Conservation (phyloP, 2,113 vertebrate species). For the Ovis canadensis region DNA sequence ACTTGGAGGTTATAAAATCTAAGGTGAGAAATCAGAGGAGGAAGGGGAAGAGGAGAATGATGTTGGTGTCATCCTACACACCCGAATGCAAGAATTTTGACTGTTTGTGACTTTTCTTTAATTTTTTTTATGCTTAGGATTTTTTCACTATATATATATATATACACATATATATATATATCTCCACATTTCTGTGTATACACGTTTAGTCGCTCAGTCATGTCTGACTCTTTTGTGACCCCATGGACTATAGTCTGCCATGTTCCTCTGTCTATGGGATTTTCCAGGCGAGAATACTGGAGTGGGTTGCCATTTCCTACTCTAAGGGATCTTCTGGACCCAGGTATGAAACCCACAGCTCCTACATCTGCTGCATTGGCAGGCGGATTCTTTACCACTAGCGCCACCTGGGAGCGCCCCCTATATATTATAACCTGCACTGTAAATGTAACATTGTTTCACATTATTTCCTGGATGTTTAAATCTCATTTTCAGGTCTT, state of each 20-base stretch:
- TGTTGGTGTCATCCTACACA: neutral
- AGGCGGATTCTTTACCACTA: neutral
- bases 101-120: neutral
- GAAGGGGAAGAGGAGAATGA: neutral
- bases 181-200: neutral
- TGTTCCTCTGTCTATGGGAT: neutral
- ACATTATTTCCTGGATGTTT: neutral
- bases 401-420: fast-evolving
- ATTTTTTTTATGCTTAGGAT: neutral
- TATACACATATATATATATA: too few relatives aligned
- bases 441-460: neutral
- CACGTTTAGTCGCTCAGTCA: neutral
- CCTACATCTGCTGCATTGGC: neutral
- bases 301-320: neutral
- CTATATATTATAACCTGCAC: neutral
- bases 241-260: neutral
- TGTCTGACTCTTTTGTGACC: neutral
- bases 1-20: neutral
- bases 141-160: neutral
- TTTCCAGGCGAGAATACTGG: neutral
- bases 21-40: neutral
- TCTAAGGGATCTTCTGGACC: neutral
- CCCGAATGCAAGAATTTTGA: neutral
- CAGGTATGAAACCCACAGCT: neutral
- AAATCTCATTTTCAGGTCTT: neutral